Evolutionary conservation across 2,888 invertebrate genomes (phyloP).

Genomic region (Alloplasta piceator): DNA sequence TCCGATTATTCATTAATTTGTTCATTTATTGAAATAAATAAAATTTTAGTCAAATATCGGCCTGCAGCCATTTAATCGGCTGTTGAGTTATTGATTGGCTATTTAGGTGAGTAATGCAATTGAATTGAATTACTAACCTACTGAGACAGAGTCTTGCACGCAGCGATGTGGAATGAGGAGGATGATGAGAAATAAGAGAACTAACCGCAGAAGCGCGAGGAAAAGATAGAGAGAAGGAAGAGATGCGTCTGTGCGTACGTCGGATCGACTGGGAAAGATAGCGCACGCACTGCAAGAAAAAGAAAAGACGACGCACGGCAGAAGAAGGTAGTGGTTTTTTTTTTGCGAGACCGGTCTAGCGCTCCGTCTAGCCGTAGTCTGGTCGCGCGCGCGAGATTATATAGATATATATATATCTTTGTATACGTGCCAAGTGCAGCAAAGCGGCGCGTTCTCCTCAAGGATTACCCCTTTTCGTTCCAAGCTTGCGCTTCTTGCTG

Average conservation of each 20-base stretch:
- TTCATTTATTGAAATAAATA: conserved; percentile 65
- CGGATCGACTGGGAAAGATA: conserved; percentile 36
- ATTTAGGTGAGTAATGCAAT: too few species aligned
- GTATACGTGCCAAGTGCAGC: conserved; percentile 51
- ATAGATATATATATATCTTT: conserved; percentile 52
- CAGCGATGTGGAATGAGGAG: too few species aligned
- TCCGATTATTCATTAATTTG: too few species aligned
- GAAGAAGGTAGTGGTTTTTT: conserved; percentile 44
- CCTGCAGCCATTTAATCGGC: too few species aligned
- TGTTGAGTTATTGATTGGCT: too few species aligned
- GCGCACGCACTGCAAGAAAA: conserved; percentile 35
- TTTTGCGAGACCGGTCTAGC: conserved; percentile 78
- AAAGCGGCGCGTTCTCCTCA: conserved; percentile 40
- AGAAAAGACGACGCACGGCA: conserved; percentile 1
- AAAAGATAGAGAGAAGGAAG: conserved; percentile 50
- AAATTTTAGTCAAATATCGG: conserved; percentile 24
- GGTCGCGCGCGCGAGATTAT: conserved; percentile 49
- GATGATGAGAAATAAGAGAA: too few species aligned
- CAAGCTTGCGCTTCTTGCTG: not conserved
- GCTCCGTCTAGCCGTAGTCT: conserved; percentile 78
- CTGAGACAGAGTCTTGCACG: too few species aligned
- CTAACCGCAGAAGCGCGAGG: conserved; percentile 18
- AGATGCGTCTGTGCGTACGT: conserved; percentile 48
- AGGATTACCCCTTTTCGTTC: conserved; percentile 26
- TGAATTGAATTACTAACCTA: too few species aligned